phyloP scores from a whole-genome alignment of 2,797 vertebrate species.

The Sebastolobus alascanus region DNA sequence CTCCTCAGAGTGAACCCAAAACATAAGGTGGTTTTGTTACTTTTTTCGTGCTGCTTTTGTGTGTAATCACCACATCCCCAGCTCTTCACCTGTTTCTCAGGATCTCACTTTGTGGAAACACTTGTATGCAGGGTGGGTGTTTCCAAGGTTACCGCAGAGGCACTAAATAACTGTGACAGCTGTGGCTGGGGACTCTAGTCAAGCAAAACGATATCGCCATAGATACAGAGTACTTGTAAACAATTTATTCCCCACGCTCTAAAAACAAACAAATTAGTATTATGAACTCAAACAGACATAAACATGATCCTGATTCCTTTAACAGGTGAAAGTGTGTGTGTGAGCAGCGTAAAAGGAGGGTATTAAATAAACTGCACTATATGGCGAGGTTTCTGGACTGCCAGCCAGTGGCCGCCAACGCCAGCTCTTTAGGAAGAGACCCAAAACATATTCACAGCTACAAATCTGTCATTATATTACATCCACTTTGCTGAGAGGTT shows the following conservation, averaged over 20 bases:
- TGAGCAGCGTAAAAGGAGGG: slow-evolving; percentile 22
- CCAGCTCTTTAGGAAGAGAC: slow-evolving; percentile 52
- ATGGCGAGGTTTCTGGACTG: slow-evolving; percentile 22
- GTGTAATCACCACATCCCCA: slow-evolving; percentile 58
- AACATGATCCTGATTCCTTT: slow-evolving; percentile 16
- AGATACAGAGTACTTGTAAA: slow-evolving; percentile 72
- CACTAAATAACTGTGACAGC: slow-evolving; percentile 82
- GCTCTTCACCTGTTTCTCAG: slow-evolving; percentile 76
- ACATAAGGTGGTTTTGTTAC: slow-evolving; percentile 37
- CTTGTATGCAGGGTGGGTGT: slow-evolving; percentile 72
- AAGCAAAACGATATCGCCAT: slow-evolving; percentile 77
- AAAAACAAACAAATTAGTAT: slow-evolving; percentile 60
- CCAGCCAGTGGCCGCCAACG: slow-evolving; percentile 20
- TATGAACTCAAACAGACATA: slow-evolving; percentile 41
- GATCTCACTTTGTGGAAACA: slow-evolving; percentile 73
- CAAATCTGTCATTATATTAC: slow-evolving; percentile 67
- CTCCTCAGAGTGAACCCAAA: slow-evolving; percentile 46
- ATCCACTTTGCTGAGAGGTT: slow-evolving; percentile 62
- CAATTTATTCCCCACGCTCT: slow-evolving; percentile 57
- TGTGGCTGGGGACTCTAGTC: slow-evolving; percentile 78
- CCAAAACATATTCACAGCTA: slow-evolving; percentile 47
- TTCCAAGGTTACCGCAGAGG: slow-evolving; percentile 82
- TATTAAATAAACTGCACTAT: slow-evolving; percentile 19
- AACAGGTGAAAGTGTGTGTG: slow-evolving; percentile 34
- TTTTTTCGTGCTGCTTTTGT: slow-evolving; percentile 32